phyloP scores from a whole-genome alignment of 2,888 invertebrate species.

The Tipula lateralis region DNA sequence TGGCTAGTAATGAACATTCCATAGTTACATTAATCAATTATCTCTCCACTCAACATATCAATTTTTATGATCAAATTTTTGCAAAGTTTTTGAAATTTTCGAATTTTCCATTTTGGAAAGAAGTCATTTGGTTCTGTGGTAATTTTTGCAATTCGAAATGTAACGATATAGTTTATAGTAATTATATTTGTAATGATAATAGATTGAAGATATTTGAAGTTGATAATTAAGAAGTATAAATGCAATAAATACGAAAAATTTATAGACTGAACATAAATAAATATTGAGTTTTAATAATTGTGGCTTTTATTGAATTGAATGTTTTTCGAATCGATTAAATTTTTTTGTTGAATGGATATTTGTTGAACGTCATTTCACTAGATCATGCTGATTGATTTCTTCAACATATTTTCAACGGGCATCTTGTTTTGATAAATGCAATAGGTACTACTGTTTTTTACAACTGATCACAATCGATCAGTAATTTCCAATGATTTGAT shows the following conservation, averaged over 20 bases:
- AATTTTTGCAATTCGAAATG: slow-evolving; percentile 28
- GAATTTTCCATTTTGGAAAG: slow-evolving; percentile 27
- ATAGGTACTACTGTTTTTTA: too few species aligned
- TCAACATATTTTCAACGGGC: too few species aligned
- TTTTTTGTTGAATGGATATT: too few species aligned
- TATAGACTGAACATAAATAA: background rate
- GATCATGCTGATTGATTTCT: too few species aligned
- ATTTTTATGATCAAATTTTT: slow-evolving; percentile 29
- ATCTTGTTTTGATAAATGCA: too few species aligned
- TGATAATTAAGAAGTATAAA: background rate
- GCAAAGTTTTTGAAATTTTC: slow-evolving; percentile 30
- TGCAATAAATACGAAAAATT: background rate
- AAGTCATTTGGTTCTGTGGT: slow-evolving; percentile 33
- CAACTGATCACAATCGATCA: too few species aligned
- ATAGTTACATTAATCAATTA: background rate
- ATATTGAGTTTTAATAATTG: background rate
- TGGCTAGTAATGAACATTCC: slow-evolving; percentile 26
- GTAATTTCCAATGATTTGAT: too few species aligned
- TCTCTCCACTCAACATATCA: background rate
- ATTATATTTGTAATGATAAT: background rate
- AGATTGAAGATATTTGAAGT: background rate
- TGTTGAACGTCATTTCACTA: too few species aligned
- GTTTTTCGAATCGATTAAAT: too few species aligned
- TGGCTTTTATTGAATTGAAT: too few species aligned
- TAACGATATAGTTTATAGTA: background rate